These are phyloP conservation scores for Drosophila hamatofila DNA, from an alignment of 2,888 invertebrate species.

Conservation along the genomic window DNA sequence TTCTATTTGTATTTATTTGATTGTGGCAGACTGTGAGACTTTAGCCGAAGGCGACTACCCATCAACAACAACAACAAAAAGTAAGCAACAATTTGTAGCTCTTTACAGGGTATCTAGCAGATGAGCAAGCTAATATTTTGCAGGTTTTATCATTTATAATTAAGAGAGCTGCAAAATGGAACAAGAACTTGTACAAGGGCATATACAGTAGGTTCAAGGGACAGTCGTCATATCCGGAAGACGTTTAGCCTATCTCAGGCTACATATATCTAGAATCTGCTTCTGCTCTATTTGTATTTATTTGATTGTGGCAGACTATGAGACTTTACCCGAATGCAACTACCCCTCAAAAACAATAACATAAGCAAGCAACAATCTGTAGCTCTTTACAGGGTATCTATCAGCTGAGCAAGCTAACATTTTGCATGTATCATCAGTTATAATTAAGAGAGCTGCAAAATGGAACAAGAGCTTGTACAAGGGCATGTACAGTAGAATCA, in stretches of 20 bases:
- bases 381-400: neutral
- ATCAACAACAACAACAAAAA: neutral
- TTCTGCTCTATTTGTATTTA: constrained; percentile 67
- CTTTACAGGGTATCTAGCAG: neutral
- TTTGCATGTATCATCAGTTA: neutral
- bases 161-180: neutral
- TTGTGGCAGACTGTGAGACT: constrained; percentile 57
- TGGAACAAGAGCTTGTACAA: neutral
- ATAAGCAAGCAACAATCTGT: no score
- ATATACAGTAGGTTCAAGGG: no score
- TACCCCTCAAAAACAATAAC: neutral
- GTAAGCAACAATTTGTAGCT: no score
- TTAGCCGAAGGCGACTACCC: constrained; percentile 6
- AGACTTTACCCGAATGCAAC: constrained; percentile 26
- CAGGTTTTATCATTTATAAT: neutral
- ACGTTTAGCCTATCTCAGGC: no score
- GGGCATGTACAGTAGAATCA: no score
- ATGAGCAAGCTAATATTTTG: no score
- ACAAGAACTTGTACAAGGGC: neutral
- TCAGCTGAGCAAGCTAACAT: neutral
- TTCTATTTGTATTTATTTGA: constrained; percentile 71
- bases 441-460: neutral
- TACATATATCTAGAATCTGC: no score
- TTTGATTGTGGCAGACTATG: constrained; percentile 65
- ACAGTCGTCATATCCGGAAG: no score